Percentiles rank a stretch among this genome's conserved stretches.
phyloP scores from a whole-genome alignment of 2,797 vertebrate species.

The Tangara arthus region DNA sequence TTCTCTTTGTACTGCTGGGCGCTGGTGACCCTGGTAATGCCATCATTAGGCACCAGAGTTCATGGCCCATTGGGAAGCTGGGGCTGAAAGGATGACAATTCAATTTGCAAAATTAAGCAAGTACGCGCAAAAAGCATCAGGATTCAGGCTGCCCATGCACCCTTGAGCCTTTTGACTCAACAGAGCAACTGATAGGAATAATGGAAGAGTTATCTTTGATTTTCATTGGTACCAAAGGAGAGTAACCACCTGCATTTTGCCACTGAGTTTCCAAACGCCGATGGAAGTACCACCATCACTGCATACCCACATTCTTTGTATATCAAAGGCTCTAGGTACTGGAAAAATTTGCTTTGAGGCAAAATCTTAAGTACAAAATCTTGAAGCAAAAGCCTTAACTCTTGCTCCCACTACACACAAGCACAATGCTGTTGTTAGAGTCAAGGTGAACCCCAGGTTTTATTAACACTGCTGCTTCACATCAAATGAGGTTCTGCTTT shows the following conservation, averaged over 20 bases:
- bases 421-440: not conserved
- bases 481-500: not conserved
- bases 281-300: not conserved
- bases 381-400: not conserved
- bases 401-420: not conserved
- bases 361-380: not conserved
- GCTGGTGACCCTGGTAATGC: not conserved
- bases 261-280: fast-evolving
- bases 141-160: not conserved
- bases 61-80: fast-evolving
- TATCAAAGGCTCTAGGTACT: not conserved
- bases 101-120: not conserved
- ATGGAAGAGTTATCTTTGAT: not conserved
- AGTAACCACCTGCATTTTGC: not conserved
- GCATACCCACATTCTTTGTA: not conserved
- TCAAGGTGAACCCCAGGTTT: not conserved
- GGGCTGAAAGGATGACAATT: not conserved
- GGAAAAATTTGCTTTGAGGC: not conserved
- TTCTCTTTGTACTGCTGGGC: not conserved
- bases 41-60: not conserved
- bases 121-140: fast-evolving
- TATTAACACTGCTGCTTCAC: not conserved
- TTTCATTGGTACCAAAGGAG: not conserved
- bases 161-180: not conserved
- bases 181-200: not conserved